Conservation (phyloP, 1,140 invertebrate genomes). For the Sinella curviseta region DNA sequence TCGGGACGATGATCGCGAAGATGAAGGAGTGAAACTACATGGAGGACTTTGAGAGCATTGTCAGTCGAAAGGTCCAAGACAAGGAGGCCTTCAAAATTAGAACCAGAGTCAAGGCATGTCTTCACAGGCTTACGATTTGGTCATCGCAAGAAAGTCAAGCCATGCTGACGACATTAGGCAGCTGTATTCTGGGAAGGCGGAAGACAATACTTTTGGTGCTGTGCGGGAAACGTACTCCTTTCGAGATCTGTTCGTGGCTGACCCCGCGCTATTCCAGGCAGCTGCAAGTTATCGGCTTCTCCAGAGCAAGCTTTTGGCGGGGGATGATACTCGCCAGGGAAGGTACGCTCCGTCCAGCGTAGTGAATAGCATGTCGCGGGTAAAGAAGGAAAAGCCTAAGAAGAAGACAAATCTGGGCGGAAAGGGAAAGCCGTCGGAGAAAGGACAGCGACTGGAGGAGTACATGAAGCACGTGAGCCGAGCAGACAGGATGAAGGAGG, state of each 20-base stretch:
- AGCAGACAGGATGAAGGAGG: neutral
- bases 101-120: too few relatives aligned
- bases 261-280: neutral
- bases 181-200: too few relatives aligned
- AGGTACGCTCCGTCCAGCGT: too few relatives aligned
- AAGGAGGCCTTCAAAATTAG: neutral
- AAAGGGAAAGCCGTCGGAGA: neutral
- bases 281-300: neutral
- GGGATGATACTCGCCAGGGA: too few relatives aligned
- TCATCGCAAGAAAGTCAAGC: too few relatives aligned
- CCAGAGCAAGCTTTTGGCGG: neutral
- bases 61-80: neutral
- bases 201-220: neutral
- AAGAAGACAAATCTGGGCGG: neutral
- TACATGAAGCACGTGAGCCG: neutral
- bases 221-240: neutral
- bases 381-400: neutral
- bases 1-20: neutral
- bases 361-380: too few relatives aligned
- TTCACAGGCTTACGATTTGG: neutral
- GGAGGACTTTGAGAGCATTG: slow-evolving; percentile 7
- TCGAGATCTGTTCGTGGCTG: neutral
- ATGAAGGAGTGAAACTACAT: neutral
- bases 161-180: too few relatives aligned
- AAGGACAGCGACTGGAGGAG: neutral